These are phyloP conservation scores for Cryptus viduatorius DNA, from an alignment of 2,888 invertebrate genomes.

Conservation along the genomic window DNA sequence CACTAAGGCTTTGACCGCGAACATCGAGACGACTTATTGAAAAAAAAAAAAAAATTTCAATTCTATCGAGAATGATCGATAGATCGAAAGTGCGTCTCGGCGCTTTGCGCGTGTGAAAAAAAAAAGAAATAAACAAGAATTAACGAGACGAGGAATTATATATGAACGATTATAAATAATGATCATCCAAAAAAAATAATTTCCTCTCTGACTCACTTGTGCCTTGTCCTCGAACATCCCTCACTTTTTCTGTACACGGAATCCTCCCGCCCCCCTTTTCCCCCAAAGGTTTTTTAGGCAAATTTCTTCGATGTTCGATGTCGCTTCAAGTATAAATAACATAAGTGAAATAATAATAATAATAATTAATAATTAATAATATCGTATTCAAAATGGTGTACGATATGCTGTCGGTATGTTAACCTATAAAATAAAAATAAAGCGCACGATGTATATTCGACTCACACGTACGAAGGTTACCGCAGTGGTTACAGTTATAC, in stretches of 20 bases:
- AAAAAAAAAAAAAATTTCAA: slow-evolving; percentile 29
- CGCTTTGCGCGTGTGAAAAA: slow-evolving; percentile 36
- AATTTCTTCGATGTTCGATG: slow-evolving; percentile 81
- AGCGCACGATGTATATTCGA: slow-evolving; percentile 61
- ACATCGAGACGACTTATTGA: slow-evolving; percentile 39
- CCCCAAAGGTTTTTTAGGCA: slow-evolving; percentile 66
- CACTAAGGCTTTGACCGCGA: slow-evolving; percentile 39
- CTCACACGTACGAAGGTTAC: slow-evolving; percentile 50
- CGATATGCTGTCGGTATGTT: slow-evolving; percentile 41
- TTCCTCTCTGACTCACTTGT: slow-evolving; percentile 81
- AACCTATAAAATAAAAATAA: slow-evolving; percentile 24
- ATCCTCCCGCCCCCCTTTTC: slow-evolving; percentile 28
- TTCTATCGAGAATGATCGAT: slow-evolving; percentile 13
- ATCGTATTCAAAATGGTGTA: slow-evolving; percentile 42
- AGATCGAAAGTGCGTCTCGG: slow-evolving; percentile 42
- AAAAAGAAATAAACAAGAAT: slow-evolving; percentile 51
- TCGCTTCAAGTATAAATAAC: slow-evolving; percentile 73
- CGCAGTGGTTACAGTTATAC: slow-evolving; percentile 29
- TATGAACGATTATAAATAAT: slow-evolving; percentile 44
- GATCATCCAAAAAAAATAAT: slow-evolving; percentile 68
- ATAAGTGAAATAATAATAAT: slow-evolving; percentile 51
- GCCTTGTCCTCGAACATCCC: slow-evolving; percentile 81
- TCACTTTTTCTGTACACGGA: slow-evolving; percentile 69
- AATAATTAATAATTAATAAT: slow-evolving; percentile 16
- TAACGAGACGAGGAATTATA: slow-evolving; percentile 61